Conservation (phyloP, 2,888 invertebrate species). For the Drosophila cognata region DNA sequence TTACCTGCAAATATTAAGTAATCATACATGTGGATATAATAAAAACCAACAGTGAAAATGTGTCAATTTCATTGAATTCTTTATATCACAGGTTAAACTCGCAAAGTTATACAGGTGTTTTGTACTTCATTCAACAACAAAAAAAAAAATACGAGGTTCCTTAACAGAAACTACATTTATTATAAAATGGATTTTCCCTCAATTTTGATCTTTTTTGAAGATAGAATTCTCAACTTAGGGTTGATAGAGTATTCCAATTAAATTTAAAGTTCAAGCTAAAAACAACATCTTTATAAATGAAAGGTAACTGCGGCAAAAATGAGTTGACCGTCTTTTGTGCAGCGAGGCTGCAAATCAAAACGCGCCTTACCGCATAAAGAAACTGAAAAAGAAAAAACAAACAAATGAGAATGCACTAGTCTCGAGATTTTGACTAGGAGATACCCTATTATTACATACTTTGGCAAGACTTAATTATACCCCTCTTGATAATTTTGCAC, state of each 20-base stretch:
- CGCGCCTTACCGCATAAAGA: conserved; percentile 26
- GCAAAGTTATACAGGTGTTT: conserved; percentile 50
- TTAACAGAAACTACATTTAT: not conserved
- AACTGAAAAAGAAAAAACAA: not conserved
- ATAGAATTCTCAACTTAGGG: not conserved
- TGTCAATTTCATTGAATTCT: conserved; percentile 2
- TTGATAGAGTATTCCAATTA: conserved; percentile 8
- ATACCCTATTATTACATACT: not conserved
- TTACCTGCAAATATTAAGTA: conserved; percentile 46
- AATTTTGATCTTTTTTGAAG: not conserved
- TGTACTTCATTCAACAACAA: not conserved
- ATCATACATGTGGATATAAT: conserved; percentile 27
- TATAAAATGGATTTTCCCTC: not conserved
- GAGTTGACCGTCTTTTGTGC: conserved; percentile 34
- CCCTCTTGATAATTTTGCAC: not conserved
- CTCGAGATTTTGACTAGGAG: not conserved
- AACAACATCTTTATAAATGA: conserved; percentile 5
- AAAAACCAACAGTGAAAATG: conserved; percentile 7
- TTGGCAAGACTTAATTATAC: not conserved
- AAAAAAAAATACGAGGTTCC: not conserved
- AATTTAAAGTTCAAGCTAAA: conserved; percentile 2
- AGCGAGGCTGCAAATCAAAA: conserved; percentile 50
- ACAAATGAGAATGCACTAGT: conserved; percentile 7
- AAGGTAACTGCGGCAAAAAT: conserved; percentile 39
- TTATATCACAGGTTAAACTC: conserved; percentile 13